Percentiles rank a stretch among this genome's conserved stretches.
These are phyloP conservation scores for Spodoptera picta DNA, from an alignment of 2,888 invertebrate genomes.

Conservation along the genomic window DNA sequence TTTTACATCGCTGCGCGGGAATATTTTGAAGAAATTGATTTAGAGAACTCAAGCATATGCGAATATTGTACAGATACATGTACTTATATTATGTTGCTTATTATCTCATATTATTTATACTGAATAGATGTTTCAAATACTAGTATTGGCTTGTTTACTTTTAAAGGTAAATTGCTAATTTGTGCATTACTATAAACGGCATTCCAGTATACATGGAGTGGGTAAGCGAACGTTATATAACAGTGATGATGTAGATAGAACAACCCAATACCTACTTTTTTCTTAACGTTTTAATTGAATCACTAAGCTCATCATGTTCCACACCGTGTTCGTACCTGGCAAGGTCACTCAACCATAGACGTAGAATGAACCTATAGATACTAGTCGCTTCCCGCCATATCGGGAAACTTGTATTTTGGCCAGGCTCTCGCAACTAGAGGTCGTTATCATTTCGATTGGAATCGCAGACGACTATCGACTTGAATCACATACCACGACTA, in stretches of 20 bases:
- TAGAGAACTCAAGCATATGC: background rate
- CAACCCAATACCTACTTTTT: conserved; percentile 10
- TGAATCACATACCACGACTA: conserved; percentile 10
- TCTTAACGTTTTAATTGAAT: conserved; percentile 11
- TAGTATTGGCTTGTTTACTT: background rate
- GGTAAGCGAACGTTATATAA: conserved; percentile 21
- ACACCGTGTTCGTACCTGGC: conserved; percentile 45
- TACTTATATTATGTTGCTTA: background rate
- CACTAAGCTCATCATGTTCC: conserved; percentile 17
- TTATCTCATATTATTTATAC: background rate
- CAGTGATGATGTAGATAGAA: background rate
- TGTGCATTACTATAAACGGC: conserved; percentile 12
- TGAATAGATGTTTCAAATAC: background rate
- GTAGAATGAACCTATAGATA: conserved; percentile 60
- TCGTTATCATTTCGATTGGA: conserved; percentile 42
- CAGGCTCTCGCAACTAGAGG: conserved; percentile 40
- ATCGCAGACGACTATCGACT: conserved; percentile 21
- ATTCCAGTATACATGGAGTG: background rate
- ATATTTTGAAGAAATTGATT: conserved; percentile 10
- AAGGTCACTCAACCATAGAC: conserved; percentile 64
- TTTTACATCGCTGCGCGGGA: conserved; percentile 53
- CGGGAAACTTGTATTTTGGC: conserved; percentile 68
- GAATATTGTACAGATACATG: background rate
- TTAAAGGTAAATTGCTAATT: conserved; percentile 5
- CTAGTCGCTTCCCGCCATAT: conserved; percentile 64